Base-by-base conservation (phyloP, 2,797 vertebrate genomes). In the Hypotaenidia okinawae region DNA sequence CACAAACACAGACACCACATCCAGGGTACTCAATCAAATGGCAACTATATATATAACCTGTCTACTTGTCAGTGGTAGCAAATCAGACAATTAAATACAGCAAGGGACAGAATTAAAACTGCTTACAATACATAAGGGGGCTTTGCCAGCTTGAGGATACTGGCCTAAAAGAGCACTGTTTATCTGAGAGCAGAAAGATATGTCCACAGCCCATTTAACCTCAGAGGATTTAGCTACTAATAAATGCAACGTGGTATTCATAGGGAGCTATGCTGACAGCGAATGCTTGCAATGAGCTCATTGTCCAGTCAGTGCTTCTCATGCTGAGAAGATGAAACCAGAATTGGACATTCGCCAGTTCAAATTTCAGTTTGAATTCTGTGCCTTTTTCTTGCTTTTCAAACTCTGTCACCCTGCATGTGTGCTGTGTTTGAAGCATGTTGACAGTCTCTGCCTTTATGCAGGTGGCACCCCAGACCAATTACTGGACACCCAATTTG, bases 11-110 rank as follows among this genome's bases (percentile, higher is more conserved):
- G 87, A 87, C 88, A 85, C 57, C 41, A 19, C 74, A 88, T 80
- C 88, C 88, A 93, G 92, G 96, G 81, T 83, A 90, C 69, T 96
- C 94, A 90, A 35, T 82, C 89, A 83, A 85, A 96, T 57, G 35
- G 73, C 74, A 94, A 23, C 91, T 86, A 79, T 39, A 74, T 82
- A 37, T 43, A 80, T 51, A 93, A 84, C 21, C 32, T 80, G 52
- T 33, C 59, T 85, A 37, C n/a, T 75, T 85, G 57, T 37, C 86
- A 79, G 62, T 75, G 43, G 41, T 54, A 85, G 39, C 47, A 58
- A 84, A 90, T 22, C 52, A 94, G 76, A 86, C 61, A 84, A 87
- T 85, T 64, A 94, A 77, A 79, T 41, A 66, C 28, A 41, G 45
- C 11, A 41, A 43, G 12, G 94, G 33, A 66, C 23, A 28, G 76